phyloP scores from a whole-genome alignment of 2,113 vertebrate species.

The Scalopus aquaticus region DNA sequence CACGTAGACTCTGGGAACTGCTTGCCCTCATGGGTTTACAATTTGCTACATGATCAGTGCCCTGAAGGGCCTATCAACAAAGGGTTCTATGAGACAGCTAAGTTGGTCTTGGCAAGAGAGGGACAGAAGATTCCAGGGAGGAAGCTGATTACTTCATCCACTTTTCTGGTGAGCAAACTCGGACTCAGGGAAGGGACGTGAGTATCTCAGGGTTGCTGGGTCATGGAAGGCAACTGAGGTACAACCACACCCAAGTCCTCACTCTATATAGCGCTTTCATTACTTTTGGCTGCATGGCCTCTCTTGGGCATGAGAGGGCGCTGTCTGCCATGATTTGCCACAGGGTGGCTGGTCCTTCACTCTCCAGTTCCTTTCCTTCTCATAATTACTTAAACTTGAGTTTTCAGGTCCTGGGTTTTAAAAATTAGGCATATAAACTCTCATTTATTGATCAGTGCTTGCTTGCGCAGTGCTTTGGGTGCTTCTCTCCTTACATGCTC shows the following conservation, averaged over 20 bases:
- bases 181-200: background rate
- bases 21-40: background rate
- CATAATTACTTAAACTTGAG: background rate
- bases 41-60: background rate
- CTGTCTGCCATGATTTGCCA: background rate
- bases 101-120: background rate
- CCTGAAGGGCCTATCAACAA: background rate
- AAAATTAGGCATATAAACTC: background rate
- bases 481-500: background rate
- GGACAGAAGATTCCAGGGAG: conserved; percentile 13
- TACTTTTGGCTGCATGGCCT: background rate
- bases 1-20: background rate
- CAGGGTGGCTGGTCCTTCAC: background rate
- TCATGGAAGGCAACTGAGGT: background rate
- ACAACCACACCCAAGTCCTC: background rate
- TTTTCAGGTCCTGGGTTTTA: background rate
- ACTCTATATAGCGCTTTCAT: background rate
- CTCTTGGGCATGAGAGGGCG: background rate
- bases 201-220: background rate
- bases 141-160: background rate
- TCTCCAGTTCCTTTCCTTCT: background rate
- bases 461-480: background rate
- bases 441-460: background rate
- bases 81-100: background rate
- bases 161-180: conserved; percentile 42